A percentile compares a stretch with the other conserved stretches of the same genome.
These are phyloP conservation scores for Cinclus mexicanus DNA, from an alignment of 2,113 vertebrate species.

Conservation along the genomic window DNA sequence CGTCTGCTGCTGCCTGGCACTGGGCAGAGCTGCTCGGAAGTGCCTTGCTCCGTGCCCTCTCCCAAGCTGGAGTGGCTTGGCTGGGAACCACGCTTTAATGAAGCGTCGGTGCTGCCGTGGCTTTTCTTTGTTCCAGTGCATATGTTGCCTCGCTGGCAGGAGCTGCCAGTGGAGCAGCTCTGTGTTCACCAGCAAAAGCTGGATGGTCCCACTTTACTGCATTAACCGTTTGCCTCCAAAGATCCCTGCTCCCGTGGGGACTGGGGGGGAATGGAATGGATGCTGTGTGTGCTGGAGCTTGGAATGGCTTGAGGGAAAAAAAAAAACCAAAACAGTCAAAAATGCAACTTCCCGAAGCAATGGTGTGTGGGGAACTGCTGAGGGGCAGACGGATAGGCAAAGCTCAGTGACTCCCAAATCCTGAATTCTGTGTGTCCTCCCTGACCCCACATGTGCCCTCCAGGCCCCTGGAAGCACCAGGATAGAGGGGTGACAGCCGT, in stretches of 20 bases:
- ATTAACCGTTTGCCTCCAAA: background rate
- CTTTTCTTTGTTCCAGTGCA: conserved; percentile 65
- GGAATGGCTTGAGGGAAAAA: accelerated
- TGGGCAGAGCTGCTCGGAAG: background rate
- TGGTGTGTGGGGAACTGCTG: accelerated
- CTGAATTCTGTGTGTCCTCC: background rate
- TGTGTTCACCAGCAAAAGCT: background rate
- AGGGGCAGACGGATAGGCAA: background rate
- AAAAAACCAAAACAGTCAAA: background rate
- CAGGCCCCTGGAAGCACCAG: background rate
- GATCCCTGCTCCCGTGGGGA: background rate
- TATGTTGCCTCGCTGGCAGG: conserved; percentile 62
- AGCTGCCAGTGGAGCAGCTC: conserved; percentile 45
- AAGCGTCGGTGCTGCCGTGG: conserved; percentile 42
- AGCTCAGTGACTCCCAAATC: background rate
- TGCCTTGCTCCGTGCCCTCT: conserved; percentile 39
- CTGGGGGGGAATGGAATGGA: background rate
- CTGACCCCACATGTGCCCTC: accelerated
- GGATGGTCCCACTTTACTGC: background rate
- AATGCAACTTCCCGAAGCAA: accelerated
- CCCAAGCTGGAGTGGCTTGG: conserved; percentile 33
- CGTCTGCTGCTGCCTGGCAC: conserved; percentile 60
- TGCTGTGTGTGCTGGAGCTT: background rate
- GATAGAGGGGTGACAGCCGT: background rate
- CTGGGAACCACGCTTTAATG: conserved; percentile 49